Percentiles rank a stretch among this genome's conserved stretches.
phyloP scores from a whole-genome alignment of 2,797 vertebrate genomes.

The Yasuhikotakia modesta region DNA sequence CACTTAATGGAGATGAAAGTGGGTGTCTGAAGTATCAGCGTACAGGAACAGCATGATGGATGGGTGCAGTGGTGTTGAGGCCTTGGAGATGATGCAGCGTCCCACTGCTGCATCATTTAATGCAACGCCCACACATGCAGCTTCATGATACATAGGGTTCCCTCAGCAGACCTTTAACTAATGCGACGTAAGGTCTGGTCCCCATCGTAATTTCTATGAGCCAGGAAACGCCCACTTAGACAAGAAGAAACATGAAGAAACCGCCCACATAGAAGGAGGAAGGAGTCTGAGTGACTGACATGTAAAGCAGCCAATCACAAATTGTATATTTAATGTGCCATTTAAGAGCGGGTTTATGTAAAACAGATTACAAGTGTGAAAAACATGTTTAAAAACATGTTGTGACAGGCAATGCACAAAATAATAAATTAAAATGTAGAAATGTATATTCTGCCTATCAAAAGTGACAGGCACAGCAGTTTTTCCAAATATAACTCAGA shows the following conservation, averaged over 20 bases:
- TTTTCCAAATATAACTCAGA: too few species aligned
- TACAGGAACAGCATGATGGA: conserved; percentile 66
- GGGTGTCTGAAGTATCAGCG: conserved; percentile 60
- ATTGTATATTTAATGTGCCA: neutral
- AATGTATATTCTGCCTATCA: too few species aligned
- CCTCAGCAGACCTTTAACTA: neutral
- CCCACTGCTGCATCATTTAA: conserved; percentile 52
- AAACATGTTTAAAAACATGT: too few species aligned
- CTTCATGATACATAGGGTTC: neutral
- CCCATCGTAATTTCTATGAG: neutral
- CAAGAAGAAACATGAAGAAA: neutral
- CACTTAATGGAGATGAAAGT: conserved; percentile 41
- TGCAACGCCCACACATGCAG: conserved; percentile 29
- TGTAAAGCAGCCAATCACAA: neutral
- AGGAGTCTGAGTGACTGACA: too few species aligned
- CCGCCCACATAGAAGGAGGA: too few species aligned
- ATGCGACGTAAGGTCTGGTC: neutral
- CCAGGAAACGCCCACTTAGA: neutral
- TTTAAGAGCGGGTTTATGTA: neutral
- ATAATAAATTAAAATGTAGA: too few species aligned
- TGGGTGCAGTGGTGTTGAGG: conserved; percentile 56
- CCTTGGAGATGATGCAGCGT: conserved; percentile 42
- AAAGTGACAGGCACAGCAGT: too few species aligned
- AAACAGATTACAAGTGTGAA: too few species aligned
- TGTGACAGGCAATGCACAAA: too few species aligned